phyloP scores from a whole-genome alignment of 2,113 vertebrate species.

The Anguilla rostrata region DNA sequence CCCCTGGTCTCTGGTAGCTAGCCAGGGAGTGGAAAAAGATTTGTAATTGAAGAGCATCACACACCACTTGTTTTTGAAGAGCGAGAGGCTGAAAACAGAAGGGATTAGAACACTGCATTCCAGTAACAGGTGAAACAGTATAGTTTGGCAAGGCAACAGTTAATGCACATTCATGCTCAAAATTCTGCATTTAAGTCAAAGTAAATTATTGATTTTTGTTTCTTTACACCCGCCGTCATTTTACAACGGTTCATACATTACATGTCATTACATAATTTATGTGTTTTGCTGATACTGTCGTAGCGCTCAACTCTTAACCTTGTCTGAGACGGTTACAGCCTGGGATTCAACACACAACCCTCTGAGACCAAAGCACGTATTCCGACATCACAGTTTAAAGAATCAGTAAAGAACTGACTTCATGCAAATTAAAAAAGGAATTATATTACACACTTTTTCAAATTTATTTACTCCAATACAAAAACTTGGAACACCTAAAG shows the following conservation, averaged over 20 bases:
- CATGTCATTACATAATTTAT: not conserved
- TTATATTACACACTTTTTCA: too few relatives aligned
- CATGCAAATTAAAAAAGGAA: too few relatives aligned
- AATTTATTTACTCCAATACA: not conserved
- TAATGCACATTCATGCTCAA: not conserved
- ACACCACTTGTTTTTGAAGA: conserved; percentile 1
- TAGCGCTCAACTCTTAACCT: not conserved
- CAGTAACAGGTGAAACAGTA: not conserved
- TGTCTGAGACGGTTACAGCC: not conserved
- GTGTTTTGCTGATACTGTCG: not conserved
- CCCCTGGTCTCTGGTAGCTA: not conserved
- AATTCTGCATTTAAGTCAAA: not conserved
- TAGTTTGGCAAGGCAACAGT: not conserved
- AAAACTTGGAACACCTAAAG: not conserved
- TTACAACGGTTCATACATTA: not conserved
- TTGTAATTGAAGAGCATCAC: conserved; percentile 11
- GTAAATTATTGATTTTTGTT: not conserved
- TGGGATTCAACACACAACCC: not conserved
- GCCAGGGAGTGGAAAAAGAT: not conserved
- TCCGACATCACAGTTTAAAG: not conserved
- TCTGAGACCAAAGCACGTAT: not conserved
- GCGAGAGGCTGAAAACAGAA: not conserved
- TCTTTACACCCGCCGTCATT: not conserved
- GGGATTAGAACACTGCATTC: not conserved
- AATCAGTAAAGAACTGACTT: not conserved